These are phyloP conservation scores for Panagrolaimus sp. DNA, from an alignment of 1,140 invertebrate species.

Conservation along the genomic window DNA sequence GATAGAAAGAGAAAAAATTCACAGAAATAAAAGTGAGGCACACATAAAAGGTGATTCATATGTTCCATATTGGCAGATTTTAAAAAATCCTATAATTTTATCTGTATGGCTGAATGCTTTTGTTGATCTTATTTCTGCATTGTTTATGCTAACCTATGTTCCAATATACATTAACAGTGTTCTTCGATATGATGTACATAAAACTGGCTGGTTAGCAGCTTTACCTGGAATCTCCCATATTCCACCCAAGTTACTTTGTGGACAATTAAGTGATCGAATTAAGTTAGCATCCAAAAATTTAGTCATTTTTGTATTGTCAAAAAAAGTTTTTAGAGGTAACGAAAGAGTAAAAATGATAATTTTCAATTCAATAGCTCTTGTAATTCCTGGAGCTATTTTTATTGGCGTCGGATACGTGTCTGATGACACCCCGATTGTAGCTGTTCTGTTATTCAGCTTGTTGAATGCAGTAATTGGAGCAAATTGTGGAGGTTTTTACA, in stretches of 20 bases:
- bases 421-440: background rate
- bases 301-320: background rate
- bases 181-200: constrained; percentile 17
- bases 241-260: constrained; percentile 14
- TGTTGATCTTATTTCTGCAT: constrained; percentile 8
- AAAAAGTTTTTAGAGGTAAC: background rate
- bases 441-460: background rate
- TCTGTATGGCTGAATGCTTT: constrained; percentile 16
- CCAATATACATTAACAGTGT: constrained; percentile 19
- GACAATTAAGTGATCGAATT: background rate
- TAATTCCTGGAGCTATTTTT: background rate
- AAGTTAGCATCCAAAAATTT: background rate
- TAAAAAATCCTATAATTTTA: constrained; percentile 13
- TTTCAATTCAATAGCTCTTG: background rate
- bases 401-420: background rate
- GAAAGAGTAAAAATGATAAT: constrained; percentile 1
- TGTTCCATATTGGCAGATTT: background rate
- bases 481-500: background rate
- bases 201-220: constrained; percentile 19
- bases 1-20: too few species aligned
- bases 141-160: constrained; percentile 18
- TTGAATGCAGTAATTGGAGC: background rate
- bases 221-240: constrained; percentile 19
- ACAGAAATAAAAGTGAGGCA: too few species aligned
- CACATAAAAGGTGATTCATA: too few species aligned